Conservation (phyloP, 2,113 vertebrate genomes). For the Datnioides undecimradiatus region DNA sequence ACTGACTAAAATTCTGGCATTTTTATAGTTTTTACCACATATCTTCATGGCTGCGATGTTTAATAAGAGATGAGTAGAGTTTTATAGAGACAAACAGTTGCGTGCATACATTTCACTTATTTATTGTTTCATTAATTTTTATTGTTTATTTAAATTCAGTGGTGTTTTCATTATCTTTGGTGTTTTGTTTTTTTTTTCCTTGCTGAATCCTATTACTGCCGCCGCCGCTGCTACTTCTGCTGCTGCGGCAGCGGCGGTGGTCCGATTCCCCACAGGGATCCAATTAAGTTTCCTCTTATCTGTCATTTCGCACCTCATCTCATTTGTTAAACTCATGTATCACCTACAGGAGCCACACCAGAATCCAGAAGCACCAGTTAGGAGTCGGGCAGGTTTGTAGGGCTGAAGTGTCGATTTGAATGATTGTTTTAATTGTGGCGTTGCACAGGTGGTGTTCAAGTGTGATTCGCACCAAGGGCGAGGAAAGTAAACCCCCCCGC, state of each 20-base stretch:
- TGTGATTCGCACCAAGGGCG: constrained; percentile 42
- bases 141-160: constrained; percentile 33
- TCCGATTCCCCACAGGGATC: constrained; percentile 43
- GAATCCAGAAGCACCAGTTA: background rate
- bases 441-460: constrained; percentile 6
- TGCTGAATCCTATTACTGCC: constrained; percentile 30
- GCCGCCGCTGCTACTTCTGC: constrained; percentile 28
- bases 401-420: background rate
- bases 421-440: constrained; percentile 18
- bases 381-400: background rate
- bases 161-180: constrained; percentile 28
- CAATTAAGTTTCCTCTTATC: constrained; percentile 57
- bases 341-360: constrained; percentile 13
- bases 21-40: background rate
- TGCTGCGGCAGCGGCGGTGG: constrained; percentile 16
- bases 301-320: constrained; percentile 52
- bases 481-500: constrained; percentile 6
- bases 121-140: constrained; percentile 5
- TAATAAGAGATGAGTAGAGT: background rate
- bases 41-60: background rate
- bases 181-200: constrained; percentile 4
- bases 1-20: background rate
- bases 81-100: constrained; percentile 7
- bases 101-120: constrained; percentile 1
- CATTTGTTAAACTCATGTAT: constrained; percentile 50